phyloP scores from a whole-genome alignment of 2,797 vertebrate species.

The Melanotaenia trifasciata region DNA sequence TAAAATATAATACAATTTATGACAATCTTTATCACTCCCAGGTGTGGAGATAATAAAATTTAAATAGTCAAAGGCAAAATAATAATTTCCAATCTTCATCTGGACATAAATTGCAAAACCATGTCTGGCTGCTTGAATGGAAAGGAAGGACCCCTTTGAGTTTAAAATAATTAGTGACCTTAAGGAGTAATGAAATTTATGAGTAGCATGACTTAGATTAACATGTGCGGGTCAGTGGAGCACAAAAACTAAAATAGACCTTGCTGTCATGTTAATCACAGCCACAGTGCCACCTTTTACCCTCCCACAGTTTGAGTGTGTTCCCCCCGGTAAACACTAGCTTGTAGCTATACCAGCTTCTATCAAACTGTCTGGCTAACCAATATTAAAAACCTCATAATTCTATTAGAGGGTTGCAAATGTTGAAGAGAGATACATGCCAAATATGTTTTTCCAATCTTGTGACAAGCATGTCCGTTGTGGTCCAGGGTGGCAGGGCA shows the following conservation, averaged over 20 bases:
- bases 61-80: slow-evolving; percentile 21
- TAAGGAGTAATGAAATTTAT: slow-evolving; percentile 72
- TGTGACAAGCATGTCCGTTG: slow-evolving; percentile 73
- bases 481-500: slow-evolving; percentile 65
- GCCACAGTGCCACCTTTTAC: slow-evolving; percentile 57
- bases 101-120: slow-evolving; percentile 55
- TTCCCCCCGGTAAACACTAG: slow-evolving; percentile 29
- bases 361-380: slow-evolving; percentile 56
- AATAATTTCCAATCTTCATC: slow-evolving; percentile 33
- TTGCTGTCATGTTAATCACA: slow-evolving; percentile 60
- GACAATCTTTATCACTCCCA: background rate
- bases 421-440: slow-evolving; percentile 50
- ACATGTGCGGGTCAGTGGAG: slow-evolving; percentile 61
- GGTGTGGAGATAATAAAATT: slow-evolving; percentile 5
- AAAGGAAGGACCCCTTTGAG: slow-evolving; percentile 52
- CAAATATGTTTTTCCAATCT: slow-evolving; percentile 73
- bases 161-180: slow-evolving; percentile 64
- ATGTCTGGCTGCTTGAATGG: slow-evolving; percentile 26
- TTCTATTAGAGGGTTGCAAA: slow-evolving; percentile 36
- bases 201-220: slow-evolving; percentile 79
- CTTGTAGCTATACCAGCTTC: slow-evolving; percentile 42
- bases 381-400: slow-evolving; percentile 65
- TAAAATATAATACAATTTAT: background rate
- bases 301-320: slow-evolving; percentile 40
- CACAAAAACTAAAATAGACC: slow-evolving; percentile 23